Percentiles rank a stretch among this genome's conserved stretches.
Conservation (phyloP, 2,113 vertebrate genomes). For the Chrysemys picta region DNA sequence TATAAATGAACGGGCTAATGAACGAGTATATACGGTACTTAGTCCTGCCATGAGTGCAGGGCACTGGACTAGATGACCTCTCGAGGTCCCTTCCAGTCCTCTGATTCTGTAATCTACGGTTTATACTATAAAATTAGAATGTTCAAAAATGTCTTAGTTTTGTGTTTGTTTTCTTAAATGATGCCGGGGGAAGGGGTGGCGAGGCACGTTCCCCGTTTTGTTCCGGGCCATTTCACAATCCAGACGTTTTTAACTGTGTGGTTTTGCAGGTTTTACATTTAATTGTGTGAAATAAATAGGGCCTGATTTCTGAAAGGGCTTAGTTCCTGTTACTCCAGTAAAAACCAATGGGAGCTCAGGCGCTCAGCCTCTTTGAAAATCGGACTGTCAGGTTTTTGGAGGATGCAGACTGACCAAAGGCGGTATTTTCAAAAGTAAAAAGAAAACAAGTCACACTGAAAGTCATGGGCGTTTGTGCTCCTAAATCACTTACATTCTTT, state of each 20-base stretch:
- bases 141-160: neutral
- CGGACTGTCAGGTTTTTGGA: neutral
- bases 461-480: neutral
- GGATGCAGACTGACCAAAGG: neutral
- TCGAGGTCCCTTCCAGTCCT: too few species aligned
- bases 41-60: too few species aligned
- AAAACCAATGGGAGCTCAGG: neutral
- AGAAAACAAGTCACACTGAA: neutral
- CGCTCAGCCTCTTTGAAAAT: neutral
- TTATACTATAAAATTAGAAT: neutral
- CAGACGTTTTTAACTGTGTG: neutral
- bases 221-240: neutral
- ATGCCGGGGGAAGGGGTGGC: rapidly evolving
- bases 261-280: neutral
- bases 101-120: neutral
- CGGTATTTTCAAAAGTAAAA: rapidly evolving
- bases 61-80: too few species aligned
- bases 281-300: neutral
- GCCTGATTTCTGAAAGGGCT: neutral
- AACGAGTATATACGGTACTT: too few species aligned
- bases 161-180: too few species aligned
- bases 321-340: rapidly evolving
- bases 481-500: neutral
- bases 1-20: too few species aligned
- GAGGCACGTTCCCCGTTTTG: neutral